Conservation (phyloP, 2,797 vertebrate genomes). For the Platalea minor region DNA sequence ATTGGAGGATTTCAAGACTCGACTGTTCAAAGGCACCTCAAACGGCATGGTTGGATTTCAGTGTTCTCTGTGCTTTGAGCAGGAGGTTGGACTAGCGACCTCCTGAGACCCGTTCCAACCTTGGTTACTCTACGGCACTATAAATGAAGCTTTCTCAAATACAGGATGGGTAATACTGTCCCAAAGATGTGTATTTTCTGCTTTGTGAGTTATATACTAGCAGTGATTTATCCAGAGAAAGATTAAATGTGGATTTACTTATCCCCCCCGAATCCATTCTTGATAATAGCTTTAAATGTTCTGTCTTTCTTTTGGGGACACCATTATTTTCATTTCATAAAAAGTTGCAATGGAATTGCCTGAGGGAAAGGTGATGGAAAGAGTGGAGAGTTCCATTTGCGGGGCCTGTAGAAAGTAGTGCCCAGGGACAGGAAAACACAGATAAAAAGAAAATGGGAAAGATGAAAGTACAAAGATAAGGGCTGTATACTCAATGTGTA, state of each 20-base stretch:
- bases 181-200: not conserved
- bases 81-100: not conserved
- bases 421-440: not conserved
- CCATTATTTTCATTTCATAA: not conserved
- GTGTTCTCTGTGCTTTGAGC: not conserved
- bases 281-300: not conserved
- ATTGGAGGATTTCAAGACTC: not conserved
- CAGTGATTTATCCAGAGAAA: not conserved
- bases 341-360: not conserved
- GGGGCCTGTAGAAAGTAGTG: not conserved
- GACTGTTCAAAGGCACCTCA: not conserved
- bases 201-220: not conserved
- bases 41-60: not conserved
- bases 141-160: not conserved
- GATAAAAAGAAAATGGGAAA: not conserved
- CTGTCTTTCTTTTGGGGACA: not conserved
- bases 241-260: not conserved
- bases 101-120: not conserved
- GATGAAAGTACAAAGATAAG: not conserved
- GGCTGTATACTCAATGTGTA: not conserved
- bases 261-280: not conserved
- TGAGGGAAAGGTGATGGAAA: not conserved
- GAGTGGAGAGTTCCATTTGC: not conserved
- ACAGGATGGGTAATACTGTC: not conserved
- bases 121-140: not conserved